Evolutionary conservation across 2,888 invertebrate genomes (phyloP).

Genomic region (Notocelia uddmanniana): DNA sequence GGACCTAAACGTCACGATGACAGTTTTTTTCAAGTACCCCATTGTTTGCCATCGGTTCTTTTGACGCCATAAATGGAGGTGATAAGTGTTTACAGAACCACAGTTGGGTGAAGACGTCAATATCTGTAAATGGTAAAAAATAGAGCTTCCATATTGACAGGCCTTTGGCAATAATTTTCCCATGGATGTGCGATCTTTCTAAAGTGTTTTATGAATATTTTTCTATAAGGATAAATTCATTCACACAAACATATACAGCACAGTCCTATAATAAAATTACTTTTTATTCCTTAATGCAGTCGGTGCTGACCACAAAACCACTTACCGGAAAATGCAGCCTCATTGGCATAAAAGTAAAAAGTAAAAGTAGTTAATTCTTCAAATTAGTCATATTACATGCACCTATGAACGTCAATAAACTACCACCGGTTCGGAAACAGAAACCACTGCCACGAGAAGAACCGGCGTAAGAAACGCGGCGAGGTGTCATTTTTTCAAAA

Average conservation of each 20-base stretch:
- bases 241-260: not conserved
- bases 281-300: too few relatives aligned
- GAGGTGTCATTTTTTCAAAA: too few relatives aligned
- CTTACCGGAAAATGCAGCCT: too few relatives aligned
- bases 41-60: constrained; percentile 55
- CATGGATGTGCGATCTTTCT: constrained; percentile 18
- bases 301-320: too few relatives aligned
- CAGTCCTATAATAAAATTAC: too few relatives aligned
- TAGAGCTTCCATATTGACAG: constrained; percentile 45
- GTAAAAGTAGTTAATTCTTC: too few relatives aligned
- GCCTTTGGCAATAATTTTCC: constrained; percentile 28
- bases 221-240: constrained; percentile 5
- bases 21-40: constrained; percentile 53
- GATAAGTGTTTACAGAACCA: constrained; percentile 56
- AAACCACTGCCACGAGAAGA: too few relatives aligned
- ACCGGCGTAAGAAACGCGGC: too few relatives aligned
- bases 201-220: constrained; percentile 5
- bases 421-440: too few relatives aligned
- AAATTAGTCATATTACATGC: too few relatives aligned
- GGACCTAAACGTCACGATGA: constrained; percentile 64
- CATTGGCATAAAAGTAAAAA: too few relatives aligned
- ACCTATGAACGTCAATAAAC: too few relatives aligned
- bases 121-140: constrained; percentile 48
- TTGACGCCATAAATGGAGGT: constrained; percentile 55
- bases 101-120: constrained; percentile 48